These are phyloP conservation scores for Mionectes olivaceus DNA, from an alignment of 2,797 vertebrate genomes.

Conservation along the genomic window DNA sequence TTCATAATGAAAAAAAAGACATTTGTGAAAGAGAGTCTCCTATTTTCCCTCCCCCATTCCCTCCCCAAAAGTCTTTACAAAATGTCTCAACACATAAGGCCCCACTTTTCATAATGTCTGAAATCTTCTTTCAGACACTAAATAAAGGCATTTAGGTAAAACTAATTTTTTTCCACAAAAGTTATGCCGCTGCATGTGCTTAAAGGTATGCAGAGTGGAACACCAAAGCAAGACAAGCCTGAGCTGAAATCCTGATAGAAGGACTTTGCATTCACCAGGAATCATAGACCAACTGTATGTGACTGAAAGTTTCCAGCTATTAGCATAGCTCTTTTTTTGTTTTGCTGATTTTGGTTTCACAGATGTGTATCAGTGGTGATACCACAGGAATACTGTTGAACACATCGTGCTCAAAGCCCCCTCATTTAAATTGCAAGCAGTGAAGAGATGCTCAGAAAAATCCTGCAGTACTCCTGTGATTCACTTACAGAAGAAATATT, in stretches of 20 bases:
- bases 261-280: not conserved
- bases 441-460: not conserved
- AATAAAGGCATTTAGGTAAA: not conserved
- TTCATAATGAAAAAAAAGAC: not conserved
- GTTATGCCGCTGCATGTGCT: not conserved
- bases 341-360: not conserved
- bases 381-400: not conserved
- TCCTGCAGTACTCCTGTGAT: not conserved
- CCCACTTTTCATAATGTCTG: not conserved
- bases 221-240: not conserved
- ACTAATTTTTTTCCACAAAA: not conserved
- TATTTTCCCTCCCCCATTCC: not conserved
- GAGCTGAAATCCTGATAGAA: not conserved
- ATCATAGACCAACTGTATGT: not conserved
- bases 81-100: not conserved
- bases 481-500: not conserved
- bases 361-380: not conserved
- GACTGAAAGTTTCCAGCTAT: not conserved
- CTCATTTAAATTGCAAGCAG: not conserved
- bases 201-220: not conserved
- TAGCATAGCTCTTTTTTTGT: not conserved
- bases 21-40: not conserved
- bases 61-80: not conserved
- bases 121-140: not conserved
- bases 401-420: not conserved